phyloP scores from a whole-genome alignment of 2,113 vertebrate genomes.

The Pelecanoides urinatrix region DNA sequence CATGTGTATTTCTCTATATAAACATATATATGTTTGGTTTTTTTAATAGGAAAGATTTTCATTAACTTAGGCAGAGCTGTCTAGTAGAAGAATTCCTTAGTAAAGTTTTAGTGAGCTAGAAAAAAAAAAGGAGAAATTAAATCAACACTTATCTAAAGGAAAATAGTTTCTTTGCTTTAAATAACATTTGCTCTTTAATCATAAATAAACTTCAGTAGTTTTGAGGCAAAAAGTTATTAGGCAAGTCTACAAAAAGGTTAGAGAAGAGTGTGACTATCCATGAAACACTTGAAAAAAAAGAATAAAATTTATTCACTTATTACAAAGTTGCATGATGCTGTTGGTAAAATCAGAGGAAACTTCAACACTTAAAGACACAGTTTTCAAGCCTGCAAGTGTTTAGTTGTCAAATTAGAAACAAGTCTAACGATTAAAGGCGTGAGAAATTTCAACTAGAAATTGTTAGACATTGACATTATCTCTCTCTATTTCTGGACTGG shows the following conservation, averaged over 20 bases:
- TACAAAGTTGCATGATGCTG: not conserved
- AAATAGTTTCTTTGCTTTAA: not conserved
- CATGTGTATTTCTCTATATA: too few relatives aligned
- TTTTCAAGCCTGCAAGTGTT: not conserved
- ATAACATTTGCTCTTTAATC: not conserved
- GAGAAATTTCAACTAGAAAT: not conserved
- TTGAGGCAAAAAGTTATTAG: slow-evolving; percentile 3
- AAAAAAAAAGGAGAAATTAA: not conserved
- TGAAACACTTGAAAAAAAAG: not conserved
- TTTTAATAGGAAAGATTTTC: not conserved
- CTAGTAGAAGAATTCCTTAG: not conserved
- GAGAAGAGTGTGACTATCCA: not conserved
- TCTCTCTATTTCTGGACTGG: not conserved
- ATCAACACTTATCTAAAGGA: not conserved
- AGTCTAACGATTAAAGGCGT: not conserved
- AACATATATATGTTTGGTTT: fast-evolving
- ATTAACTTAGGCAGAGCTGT: not conserved
- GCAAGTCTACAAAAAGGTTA: not conserved
- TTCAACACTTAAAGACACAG: not conserved
- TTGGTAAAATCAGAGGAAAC: not conserved
- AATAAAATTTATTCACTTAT: not conserved
- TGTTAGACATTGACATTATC: not conserved
- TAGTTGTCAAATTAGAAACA: not conserved
- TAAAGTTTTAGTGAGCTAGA: not conserved
- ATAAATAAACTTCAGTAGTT: not conserved